phyloP scores from a whole-genome alignment of 37 sponge, comb jelly and placozoan species.

The Mnemiopsis leidyi region DNA sequence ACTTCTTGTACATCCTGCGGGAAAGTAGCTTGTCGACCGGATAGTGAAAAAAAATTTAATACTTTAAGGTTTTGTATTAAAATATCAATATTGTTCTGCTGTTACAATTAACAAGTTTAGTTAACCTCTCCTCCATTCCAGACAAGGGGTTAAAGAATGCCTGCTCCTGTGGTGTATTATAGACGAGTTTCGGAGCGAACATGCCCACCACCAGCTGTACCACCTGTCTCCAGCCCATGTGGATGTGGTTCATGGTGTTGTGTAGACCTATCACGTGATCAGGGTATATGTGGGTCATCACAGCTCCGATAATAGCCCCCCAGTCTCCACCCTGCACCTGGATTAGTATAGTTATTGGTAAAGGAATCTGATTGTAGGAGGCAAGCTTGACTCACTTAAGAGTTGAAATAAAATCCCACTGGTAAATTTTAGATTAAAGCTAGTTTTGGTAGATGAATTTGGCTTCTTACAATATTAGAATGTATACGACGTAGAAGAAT shows the following conservation, averaged over 20 bases:
- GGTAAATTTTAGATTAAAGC: no score
- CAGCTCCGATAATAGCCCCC: constrained; percentile 40
- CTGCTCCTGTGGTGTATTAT: not conserved
- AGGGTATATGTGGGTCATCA: constrained; percentile 44
- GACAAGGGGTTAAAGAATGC: constrained; percentile 34
- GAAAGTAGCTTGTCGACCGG: not conserved
- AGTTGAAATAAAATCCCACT: no score
- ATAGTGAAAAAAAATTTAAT: no score
- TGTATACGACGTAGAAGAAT: no score
- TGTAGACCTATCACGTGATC: constrained; percentile 56
- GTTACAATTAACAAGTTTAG: not conserved
- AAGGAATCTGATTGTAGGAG: no score
- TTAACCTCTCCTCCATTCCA: not conserved
- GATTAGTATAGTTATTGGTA: no score
- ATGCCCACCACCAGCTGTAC: not conserved
- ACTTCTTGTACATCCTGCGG: constrained; percentile 64
- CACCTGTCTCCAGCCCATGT: constrained; percentile 18
- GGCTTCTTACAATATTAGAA: no score
- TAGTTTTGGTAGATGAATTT: no score
- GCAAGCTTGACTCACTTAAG: no score
- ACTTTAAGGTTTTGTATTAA: no score
- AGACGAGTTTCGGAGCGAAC: not conserved
- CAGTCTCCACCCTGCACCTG: constrained; percentile 44
- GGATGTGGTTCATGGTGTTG: constrained; percentile 59
- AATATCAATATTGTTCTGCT: no score